A percentile compares a stretch with the other conserved stretches of the same genome.
Evolutionary conservation across 2,888 invertebrate species (phyloP).

Genomic region (Nemotelus pantherinus): DNA sequence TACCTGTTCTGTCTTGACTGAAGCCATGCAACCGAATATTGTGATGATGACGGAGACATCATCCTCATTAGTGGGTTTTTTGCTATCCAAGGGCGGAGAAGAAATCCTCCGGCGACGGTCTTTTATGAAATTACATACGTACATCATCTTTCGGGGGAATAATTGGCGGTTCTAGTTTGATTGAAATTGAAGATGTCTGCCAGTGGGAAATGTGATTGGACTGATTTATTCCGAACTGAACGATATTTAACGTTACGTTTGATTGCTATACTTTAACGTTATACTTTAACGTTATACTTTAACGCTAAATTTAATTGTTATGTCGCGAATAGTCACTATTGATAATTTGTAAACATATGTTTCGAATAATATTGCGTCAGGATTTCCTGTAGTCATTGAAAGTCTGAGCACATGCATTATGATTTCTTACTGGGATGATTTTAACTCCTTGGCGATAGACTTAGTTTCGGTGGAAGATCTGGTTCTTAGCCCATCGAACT

Average conservation of each 20-base stretch:
- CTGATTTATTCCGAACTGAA: not conserved
- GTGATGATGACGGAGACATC: slow-evolving; percentile 39
- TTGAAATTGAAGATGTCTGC: slow-evolving; percentile 22
- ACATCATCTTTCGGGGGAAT: slow-evolving; percentile 20
- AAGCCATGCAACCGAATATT: slow-evolving; percentile 38
- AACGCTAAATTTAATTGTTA: not conserved
- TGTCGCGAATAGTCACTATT: not conserved
- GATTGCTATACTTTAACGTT: too few species aligned
- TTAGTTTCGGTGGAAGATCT: slow-evolving; percentile 5
- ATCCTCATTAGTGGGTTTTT: slow-evolving; percentile 41
- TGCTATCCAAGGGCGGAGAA: slow-evolving; percentile 27
- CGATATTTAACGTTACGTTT: not conserved
- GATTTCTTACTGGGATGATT: slow-evolving; percentile 11
- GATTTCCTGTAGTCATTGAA: not conserved
- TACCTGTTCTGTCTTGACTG: slow-evolving; percentile 6
- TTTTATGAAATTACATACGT: slow-evolving; percentile 37
- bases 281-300: not conserved
- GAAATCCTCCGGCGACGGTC: slow-evolving; percentile 35
- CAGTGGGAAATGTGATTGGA: slow-evolving; percentile 23
- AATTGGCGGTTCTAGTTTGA: slow-evolving; percentile 41
- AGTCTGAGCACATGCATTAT: not conserved
- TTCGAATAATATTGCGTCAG: not conserved
- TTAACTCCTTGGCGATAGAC: slow-evolving; percentile 26
- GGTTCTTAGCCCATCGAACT: slow-evolving; percentile 31
- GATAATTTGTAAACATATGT: not conserved